These are phyloP conservation scores for Paratrypauchen microcephalus DNA, from an alignment of 2,797 vertebrate species.

Conservation along the genomic window DNA sequence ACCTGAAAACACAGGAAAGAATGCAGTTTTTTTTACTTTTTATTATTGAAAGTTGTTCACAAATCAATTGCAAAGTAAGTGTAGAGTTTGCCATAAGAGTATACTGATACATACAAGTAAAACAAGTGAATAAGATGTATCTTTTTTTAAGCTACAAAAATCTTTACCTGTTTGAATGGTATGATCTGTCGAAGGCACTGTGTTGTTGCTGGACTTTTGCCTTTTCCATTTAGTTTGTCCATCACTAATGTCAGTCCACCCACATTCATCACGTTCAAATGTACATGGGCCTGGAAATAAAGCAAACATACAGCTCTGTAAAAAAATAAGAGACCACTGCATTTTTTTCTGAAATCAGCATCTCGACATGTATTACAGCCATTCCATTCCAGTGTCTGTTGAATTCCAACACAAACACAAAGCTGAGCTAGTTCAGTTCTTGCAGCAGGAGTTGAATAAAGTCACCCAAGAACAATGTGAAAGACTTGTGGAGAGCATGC, in stretches of 20 bases:
- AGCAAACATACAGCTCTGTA: too few relatives aligned
- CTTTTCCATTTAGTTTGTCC: slow-evolving; percentile 68
- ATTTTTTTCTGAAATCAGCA: too few relatives aligned
- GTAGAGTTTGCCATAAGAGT: not conserved
- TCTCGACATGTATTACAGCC: too few relatives aligned
- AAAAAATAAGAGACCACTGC: too few relatives aligned
- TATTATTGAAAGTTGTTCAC: too few relatives aligned
- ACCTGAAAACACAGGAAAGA: slow-evolving; percentile 54
- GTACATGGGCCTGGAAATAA: slow-evolving; percentile 69
- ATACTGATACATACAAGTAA: not conserved
- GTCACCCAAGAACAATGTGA: too few relatives aligned
- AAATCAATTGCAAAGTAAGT: not conserved
- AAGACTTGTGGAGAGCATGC: too few relatives aligned
- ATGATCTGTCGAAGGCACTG: slow-evolving; percentile 67
- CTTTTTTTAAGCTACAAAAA: not conserved
- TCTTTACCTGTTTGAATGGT: slow-evolving; percentile 69
- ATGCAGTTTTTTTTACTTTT: not conserved
- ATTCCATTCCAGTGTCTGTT: too few relatives aligned
- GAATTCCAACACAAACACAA: too few relatives aligned
- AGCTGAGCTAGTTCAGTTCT: too few relatives aligned
- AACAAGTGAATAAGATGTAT: not conserved
- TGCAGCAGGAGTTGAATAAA: too few relatives aligned
- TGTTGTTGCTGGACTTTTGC: slow-evolving; percentile 61
- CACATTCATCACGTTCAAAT: slow-evolving; percentile 73
- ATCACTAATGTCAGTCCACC: slow-evolving; percentile 66